Conservation (phyloP, 2,888 invertebrate species). For the Thelaira solivaga region DNA sequence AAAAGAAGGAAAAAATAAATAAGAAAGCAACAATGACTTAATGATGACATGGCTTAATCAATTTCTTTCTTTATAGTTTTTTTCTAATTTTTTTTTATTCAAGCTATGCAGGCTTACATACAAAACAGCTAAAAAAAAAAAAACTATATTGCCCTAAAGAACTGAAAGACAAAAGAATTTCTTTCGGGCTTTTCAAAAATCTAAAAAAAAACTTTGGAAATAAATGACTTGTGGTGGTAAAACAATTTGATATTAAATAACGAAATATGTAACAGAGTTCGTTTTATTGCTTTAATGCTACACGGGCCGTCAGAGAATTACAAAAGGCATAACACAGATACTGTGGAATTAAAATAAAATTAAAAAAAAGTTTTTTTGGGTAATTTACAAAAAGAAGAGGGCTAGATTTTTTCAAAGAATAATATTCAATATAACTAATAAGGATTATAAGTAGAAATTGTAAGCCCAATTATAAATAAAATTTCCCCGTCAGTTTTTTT, state of each 20-base stretch:
- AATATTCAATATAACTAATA: too few species aligned
- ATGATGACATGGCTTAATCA: conserved; percentile 58
- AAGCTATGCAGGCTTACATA: not conserved
- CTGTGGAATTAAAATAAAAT: too few species aligned
- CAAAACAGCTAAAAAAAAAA: not conserved
- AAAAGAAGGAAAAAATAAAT: not conserved
- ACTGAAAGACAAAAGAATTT: not conserved
- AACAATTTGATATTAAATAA: conserved; percentile 1
- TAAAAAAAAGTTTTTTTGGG: too few species aligned
- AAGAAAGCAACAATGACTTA: conserved; percentile 37
- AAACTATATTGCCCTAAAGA: not conserved
- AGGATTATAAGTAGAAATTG: too few species aligned
- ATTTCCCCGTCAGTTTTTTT: too few species aligned
- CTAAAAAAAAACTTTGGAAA: conserved; percentile 4
- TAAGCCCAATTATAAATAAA: too few species aligned
- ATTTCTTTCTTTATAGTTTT: conserved; percentile 19
- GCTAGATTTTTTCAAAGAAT: too few species aligned
- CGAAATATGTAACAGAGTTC: conserved; percentile 32
- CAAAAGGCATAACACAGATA: too few species aligned
- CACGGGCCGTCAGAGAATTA: not conserved
- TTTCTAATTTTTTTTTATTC: not conserved
- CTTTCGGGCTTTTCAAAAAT: conserved; percentile 7
- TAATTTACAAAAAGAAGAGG: too few species aligned
- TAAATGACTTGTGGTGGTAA: conserved; percentile 7
- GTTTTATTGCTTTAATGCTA: not conserved